Evolutionary conservation across 2,113 vertebrate species (phyloP).

Genomic region (Rhadina sibilatrix): DNA sequence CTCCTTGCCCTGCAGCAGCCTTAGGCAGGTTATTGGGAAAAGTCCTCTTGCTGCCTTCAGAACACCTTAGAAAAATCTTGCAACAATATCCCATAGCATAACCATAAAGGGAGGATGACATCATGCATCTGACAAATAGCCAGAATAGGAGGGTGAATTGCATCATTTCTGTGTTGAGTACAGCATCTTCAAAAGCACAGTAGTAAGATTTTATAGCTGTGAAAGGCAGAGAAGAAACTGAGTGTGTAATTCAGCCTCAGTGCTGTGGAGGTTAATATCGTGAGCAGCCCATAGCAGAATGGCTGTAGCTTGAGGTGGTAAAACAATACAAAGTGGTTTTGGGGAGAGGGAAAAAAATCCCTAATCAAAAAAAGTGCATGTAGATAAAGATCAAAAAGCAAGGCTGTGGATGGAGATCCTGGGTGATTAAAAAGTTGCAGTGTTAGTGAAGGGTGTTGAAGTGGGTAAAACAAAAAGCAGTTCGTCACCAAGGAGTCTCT

Average conservation of each 20-base stretch:
- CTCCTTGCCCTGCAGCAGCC: neutral
- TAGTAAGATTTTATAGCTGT: neutral
- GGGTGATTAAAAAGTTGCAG: neutral
- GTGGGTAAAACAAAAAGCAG: neutral
- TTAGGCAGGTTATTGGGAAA: neutral
- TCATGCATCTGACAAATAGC: neutral
- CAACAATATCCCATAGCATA: neutral
- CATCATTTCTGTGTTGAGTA: neutral
- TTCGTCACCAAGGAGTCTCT: neutral
- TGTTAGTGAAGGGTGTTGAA: neutral
- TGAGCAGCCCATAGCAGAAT: neutral
- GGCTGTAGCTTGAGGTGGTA: neutral
- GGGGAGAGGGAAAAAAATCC: neutral
- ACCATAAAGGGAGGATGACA: neutral
- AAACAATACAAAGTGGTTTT: neutral
- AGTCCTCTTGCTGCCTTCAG: neutral
- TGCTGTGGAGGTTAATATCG: neutral
- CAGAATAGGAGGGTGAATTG: neutral
- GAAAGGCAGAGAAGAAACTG: neutral
- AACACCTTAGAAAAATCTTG: neutral
- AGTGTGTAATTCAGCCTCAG: neutral
- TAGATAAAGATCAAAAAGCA: neutral
- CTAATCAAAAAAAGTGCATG: neutral
- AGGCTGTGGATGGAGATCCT: neutral
- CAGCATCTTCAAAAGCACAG: neutral